Percentiles rank a stretch among this genome's conserved stretches.
These are phyloP conservation scores for Ricordea florida DNA, from an alignment of 92 coral and sea anemone genomes.

Conservation along the genomic window DNA sequence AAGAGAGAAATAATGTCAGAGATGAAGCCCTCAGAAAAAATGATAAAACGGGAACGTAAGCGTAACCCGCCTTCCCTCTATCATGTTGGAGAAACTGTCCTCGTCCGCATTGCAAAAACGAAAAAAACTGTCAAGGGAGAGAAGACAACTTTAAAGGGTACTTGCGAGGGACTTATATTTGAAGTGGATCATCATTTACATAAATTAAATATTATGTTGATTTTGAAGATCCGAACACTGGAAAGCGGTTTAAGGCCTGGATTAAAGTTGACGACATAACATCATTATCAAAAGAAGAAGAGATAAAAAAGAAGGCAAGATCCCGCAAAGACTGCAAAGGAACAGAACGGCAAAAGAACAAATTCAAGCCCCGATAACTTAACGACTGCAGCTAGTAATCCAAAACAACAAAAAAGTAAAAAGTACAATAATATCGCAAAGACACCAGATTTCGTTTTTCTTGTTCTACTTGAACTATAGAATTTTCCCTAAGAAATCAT, in stretches of 20 bases:
- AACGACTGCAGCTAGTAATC: slow-evolving; percentile 1
- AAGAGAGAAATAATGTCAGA: slow-evolving; percentile 3
- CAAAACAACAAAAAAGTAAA: slow-evolving; percentile 9
- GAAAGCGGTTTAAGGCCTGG: slow-evolving; percentile 10
- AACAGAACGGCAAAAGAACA: neutral
- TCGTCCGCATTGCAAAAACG: slow-evolving; percentile 21
- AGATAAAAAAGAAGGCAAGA: slow-evolving; percentile 22
- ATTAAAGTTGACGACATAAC: slow-evolving; percentile 27
- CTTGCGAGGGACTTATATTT: slow-evolving; percentile 19
- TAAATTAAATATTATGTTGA: slow-evolving; percentile 31
- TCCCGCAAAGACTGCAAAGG: neutral
- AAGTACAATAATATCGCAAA: too few species aligned
- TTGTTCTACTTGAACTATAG: too few species aligned
- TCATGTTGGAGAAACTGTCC: slow-evolving; percentile 27
- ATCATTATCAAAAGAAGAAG: slow-evolving; percentile 25
- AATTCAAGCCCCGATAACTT: neutral
- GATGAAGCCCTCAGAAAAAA: slow-evolving; percentile 18
- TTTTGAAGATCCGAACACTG: slow-evolving; percentile 25
- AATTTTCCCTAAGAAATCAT: too few species aligned
- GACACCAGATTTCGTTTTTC: too few species aligned
- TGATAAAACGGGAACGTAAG: slow-evolving; percentile 22
- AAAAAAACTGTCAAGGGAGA: slow-evolving; percentile 24
- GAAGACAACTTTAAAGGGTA: slow-evolving; percentile 1
- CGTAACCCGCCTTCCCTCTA: slow-evolving; percentile 20
- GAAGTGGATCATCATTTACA: slow-evolving; percentile 27